A percentile compares a stretch with the other conserved stretches of the same genome.
Conservation (phyloP, 2,113 vertebrate species). For the Megaleporinus macrocephalus region DNA sequence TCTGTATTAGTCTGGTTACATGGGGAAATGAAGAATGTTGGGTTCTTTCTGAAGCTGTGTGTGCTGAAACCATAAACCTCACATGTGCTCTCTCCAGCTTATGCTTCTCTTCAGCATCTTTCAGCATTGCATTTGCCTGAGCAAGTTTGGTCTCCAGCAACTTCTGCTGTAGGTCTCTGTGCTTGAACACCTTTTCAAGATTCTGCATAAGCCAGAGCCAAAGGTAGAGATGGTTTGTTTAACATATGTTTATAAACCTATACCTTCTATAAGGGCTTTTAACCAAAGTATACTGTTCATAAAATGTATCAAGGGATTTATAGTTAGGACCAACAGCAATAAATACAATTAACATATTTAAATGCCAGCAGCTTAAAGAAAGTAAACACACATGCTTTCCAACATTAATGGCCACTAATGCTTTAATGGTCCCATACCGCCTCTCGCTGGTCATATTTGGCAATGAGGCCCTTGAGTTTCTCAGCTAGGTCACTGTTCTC, state of each 20-base stretch:
- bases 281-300: neutral
- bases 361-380: neutral
- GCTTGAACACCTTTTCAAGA: conserved; percentile 97
- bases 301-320: neutral
- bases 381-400: neutral
- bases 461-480: conserved; percentile 93
- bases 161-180: conserved; percentile 96
- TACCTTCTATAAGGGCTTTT: conserved; percentile 30
- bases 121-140: conserved; percentile 89
- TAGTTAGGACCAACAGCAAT: neutral
- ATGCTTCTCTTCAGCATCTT: conserved; percentile 87
- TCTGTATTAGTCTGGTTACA: neutral
- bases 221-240: neutral
- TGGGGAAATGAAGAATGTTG: neutral
- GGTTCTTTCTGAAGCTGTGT: neutral
- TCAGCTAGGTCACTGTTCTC: conserved; percentile 94
- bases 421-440: conserved; percentile 79
- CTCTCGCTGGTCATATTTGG: conserved; percentile 95
- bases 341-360: neutral
- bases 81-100: conserved; percentile 91
- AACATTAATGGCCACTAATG: neutral
- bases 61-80: conserved; percentile 53
- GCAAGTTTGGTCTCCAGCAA: conserved; percentile 92
- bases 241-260: too few relatives aligned
- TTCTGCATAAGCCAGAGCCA: conserved; percentile 77